phyloP scores from a whole-genome alignment of 1,140 invertebrate genomes.

The Eupeodes corollae region DNA sequence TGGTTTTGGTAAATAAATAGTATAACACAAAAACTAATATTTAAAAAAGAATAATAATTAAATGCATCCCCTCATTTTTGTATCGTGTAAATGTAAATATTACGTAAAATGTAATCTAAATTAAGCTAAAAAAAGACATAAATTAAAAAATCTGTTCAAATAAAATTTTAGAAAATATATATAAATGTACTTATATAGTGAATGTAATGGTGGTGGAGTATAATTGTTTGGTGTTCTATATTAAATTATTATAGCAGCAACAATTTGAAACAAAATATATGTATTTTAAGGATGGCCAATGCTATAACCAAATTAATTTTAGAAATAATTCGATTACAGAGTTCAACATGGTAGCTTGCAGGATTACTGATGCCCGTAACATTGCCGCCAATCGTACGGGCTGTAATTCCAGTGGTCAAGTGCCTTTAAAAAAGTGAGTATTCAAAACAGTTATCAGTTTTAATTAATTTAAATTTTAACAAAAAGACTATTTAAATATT shows the following conservation, averaged over 20 bases:
- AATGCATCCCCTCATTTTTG: no score
- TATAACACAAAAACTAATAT: no score
- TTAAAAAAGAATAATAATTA: no score
- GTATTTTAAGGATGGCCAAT: conserved; percentile 34
- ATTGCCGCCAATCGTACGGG: conserved; percentile 56
- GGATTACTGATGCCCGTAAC: conserved; percentile 82
- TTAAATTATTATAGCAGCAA: conserved; percentile 8
- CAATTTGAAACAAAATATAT: conserved; percentile 10
- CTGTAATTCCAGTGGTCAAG: conserved; percentile 70
- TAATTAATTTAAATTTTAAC: not conserved
- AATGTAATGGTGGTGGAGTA: no score
- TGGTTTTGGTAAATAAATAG: no score
- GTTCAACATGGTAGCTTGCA: conserved; percentile 94
- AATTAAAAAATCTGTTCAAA: not conserved
- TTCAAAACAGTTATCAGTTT: conserved; percentile 4
- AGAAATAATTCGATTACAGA: conserved; percentile 70
- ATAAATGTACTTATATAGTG: not conserved
- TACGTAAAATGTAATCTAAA: no score
- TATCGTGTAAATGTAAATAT: no score
- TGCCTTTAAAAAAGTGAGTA: conserved; percentile 95
- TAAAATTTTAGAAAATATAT: not conserved
- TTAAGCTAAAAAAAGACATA: not conserved
- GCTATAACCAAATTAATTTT: conserved; percentile 46
- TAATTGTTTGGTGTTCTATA: not conserved
- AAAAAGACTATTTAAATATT: no score